These are phyloP conservation scores for Protonemura montana DNA, from an alignment of 2,888 invertebrate species.

Conservation along the genomic window DNA sequence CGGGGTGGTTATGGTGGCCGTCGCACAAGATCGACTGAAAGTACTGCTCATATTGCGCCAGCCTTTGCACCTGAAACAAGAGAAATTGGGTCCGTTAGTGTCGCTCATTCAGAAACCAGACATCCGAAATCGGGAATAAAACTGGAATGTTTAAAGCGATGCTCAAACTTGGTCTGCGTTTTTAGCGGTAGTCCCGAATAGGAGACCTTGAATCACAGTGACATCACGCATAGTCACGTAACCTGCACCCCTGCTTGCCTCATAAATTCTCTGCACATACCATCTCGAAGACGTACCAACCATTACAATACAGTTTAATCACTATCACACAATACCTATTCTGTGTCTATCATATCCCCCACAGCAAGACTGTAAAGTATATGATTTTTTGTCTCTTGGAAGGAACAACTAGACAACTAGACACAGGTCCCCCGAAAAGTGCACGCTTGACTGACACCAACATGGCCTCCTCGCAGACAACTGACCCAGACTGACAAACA, in stretches of 20 bases:
- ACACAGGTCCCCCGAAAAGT: background rate
- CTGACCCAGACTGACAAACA: background rate
- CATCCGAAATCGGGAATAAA: background rate
- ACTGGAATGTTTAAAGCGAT: no score
- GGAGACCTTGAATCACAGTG: no score
- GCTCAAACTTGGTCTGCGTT: no score
- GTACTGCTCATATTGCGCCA: conserved; percentile 60
- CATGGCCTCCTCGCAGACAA: background rate
- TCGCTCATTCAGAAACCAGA: background rate
- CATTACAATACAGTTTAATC: no score
- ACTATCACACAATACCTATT: background rate
- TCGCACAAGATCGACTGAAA: conserved; percentile 55
- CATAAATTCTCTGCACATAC: no score
- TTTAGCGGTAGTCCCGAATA: no score
- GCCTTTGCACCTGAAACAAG: conserved; percentile 58
- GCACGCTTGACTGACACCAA: background rate
- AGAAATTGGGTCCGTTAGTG: conserved; percentile 1
- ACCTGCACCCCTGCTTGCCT: no score
- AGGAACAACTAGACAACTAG: background rate
- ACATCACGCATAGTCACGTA: no score
- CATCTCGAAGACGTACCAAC: no score
- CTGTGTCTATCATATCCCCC: background rate
- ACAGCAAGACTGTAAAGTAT: background rate
- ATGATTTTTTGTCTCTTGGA: background rate
- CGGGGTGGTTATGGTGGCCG: conserved; percentile 55